Conservation (phyloP, 2,888 invertebrate species). For the Bugulina stolonifera region DNA sequence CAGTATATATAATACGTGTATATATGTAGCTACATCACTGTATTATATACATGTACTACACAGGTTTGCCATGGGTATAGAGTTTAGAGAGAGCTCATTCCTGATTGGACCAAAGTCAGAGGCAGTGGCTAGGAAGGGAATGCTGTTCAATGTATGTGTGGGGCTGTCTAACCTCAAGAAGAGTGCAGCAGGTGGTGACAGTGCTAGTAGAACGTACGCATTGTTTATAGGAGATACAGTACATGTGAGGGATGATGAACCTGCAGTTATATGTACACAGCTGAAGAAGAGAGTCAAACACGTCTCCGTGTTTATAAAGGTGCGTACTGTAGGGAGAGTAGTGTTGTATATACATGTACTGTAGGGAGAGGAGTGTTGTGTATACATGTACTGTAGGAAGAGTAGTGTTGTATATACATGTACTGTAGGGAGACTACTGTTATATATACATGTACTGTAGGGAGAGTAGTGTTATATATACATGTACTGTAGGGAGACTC, state of each 20-base stretch:
- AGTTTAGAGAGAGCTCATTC: slow-evolving; percentile 90
- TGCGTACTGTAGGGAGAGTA: slow-evolving; percentile 27
- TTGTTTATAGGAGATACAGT: slow-evolving; percentile 95
- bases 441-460: not conserved
- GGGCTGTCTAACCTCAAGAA: slow-evolving; percentile 83
- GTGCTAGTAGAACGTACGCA: slow-evolving; percentile 74
- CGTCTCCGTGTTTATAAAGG: slow-evolving; percentile 84
- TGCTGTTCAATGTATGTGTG: slow-evolving; percentile 93
- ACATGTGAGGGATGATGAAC: slow-evolving; percentile 78
- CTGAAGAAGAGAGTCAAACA: slow-evolving; percentile 93
- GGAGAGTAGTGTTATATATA: not conserved
- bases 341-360: slow-evolving; percentile 24
- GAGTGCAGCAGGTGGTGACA: slow-evolving; percentile 74
- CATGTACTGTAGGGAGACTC: slow-evolving; percentile 26
- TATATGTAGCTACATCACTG: not conserved
- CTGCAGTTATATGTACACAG: slow-evolving; percentile 78
- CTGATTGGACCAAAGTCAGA: slow-evolving; percentile 84
- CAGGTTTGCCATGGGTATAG: slow-evolving; percentile 92
- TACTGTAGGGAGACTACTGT: not conserved
- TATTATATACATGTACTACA: slow-evolving; percentile 22
- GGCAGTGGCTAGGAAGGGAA: slow-evolving; percentile 75
- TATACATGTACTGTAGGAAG: not conserved
- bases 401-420: not conserved
- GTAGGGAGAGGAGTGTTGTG: not conserved
- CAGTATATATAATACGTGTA: too few relatives aligned